Evolutionary conservation across 1,140 invertebrate genomes (phyloP).

Genomic region (Cotesia typhae): DNA sequence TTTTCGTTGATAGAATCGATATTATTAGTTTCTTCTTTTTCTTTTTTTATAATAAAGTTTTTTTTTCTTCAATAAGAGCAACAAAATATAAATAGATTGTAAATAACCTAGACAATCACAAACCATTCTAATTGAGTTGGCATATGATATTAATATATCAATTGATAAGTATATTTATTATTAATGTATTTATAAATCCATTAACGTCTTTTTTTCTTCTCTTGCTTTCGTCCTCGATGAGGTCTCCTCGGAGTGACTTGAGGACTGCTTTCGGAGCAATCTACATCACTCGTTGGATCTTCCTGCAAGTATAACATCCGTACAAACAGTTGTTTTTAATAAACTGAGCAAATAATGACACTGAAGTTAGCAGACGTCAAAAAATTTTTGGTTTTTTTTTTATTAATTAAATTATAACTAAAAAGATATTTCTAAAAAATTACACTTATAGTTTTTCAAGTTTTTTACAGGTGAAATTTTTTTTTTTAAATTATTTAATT

Average conservation of each 20-base stretch:
- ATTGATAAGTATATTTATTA: no score
- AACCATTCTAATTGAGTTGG: neutral
- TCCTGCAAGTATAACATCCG: constrained; percentile 50
- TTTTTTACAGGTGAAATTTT: no score
- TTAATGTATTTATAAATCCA: neutral
- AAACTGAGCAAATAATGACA: no score
- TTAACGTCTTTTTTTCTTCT: constrained; percentile 63
- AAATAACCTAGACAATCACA: constrained; percentile 11
- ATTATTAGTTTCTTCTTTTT: neutral
- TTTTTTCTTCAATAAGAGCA: constrained; percentile 15
- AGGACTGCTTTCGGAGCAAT: constrained; percentile 64
- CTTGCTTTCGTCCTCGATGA: constrained; percentile 61
- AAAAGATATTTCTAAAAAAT: no score
- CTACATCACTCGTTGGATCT: constrained; percentile 60
- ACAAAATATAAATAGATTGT: constrained; percentile 21
- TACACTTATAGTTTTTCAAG: no score
- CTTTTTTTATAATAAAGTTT: neutral
- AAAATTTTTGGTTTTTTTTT: no score
- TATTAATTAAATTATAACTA: no score
- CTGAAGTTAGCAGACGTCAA: no score
- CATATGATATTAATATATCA: neutral
- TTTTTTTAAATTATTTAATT: no score
- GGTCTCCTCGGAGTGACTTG: constrained; percentile 63
- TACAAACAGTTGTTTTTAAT: no score
- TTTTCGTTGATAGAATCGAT: constrained; percentile 33